Evolutionary conservation across 2,888 invertebrate genomes (phyloP).

Genomic region (Nematopogon swammerdamellus): DNA sequence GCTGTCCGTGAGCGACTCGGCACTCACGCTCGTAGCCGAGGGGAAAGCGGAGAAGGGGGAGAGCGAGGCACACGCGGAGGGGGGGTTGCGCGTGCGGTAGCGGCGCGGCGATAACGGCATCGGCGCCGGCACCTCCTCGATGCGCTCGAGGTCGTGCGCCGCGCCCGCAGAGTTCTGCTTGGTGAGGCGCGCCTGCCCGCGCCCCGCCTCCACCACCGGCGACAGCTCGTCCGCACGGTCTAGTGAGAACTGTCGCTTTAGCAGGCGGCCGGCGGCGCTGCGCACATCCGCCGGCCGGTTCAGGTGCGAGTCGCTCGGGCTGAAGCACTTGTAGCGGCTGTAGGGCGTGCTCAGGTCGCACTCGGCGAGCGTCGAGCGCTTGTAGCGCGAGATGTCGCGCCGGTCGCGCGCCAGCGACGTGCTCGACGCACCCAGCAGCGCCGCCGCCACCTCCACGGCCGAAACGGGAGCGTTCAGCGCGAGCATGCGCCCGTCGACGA

Average conservation of each 20-base stretch:
- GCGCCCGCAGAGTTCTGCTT: slow-evolving; percentile 63
- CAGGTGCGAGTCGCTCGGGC: slow-evolving; percentile 1
- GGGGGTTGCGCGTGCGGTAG: slow-evolving; percentile 2
- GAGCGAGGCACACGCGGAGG: background rate
- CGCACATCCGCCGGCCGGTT: background rate
- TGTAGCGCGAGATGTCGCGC: slow-evolving; percentile 25
- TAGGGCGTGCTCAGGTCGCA: slow-evolving; percentile 71
- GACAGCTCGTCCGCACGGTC: slow-evolving; percentile 54
- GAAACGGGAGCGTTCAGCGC: slow-evolving; percentile 42
- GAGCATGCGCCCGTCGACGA: background rate
- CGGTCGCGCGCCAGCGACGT: slow-evolving; percentile 28
- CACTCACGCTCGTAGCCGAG: background rate
- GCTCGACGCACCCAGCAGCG: slow-evolving; percentile 48
- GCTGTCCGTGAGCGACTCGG: background rate
- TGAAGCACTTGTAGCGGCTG: slow-evolving; percentile 63
- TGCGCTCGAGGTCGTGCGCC: slow-evolving; percentile 57
- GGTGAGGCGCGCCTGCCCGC: slow-evolving; percentile 32
- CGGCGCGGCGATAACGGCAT: slow-evolving; percentile 23
- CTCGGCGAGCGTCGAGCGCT: slow-evolving; percentile 27
- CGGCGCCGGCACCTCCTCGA: slow-evolving; percentile 48
- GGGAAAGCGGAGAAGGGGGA: background rate
- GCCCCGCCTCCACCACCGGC: slow-evolving; percentile 20
- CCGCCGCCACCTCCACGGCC: slow-evolving; percentile 48
- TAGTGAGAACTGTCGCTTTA: slow-evolving; percentile 60
- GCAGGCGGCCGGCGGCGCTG: slow-evolving; percentile 21